phyloP scores from a whole-genome alignment of 2,888 invertebrate genomes.

The Lepidocyrtinus sp. region DNA sequence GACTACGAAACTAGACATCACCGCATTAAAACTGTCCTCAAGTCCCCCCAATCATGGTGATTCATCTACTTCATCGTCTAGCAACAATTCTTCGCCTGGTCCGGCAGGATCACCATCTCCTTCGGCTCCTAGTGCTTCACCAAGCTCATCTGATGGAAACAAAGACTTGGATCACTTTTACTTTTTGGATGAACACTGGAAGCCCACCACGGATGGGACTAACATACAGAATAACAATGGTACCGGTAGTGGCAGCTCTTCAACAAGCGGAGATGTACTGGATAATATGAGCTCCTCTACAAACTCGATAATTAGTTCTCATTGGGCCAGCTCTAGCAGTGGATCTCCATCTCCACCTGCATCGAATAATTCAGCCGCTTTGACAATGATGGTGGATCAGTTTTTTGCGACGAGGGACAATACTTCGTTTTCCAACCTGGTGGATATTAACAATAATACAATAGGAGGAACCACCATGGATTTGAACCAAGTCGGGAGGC shows the following conservation, averaged over 20 bases:
- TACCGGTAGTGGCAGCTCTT: neutral
- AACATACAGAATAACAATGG: neutral
- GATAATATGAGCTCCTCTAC: neutral
- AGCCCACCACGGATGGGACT: conserved; percentile 40
- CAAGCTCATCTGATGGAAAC: conserved; percentile 34
- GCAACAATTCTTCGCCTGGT: conserved; percentile 37
- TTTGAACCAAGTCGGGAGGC: neutral
- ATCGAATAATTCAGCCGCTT: neutral
- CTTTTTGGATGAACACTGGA: conserved; percentile 68
- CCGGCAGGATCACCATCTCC: conserved; percentile 29
- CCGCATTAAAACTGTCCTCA: conserved; percentile 21
- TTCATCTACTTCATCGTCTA: conserved; percentile 16
- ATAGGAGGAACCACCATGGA: conserved; percentile 17
- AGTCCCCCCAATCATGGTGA: conserved; percentile 16
- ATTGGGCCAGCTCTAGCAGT: conserved; percentile 16
- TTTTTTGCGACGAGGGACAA: conserved; percentile 19
- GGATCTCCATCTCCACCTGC: conserved; percentile 32
- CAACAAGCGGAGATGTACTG: conserved; percentile 13
- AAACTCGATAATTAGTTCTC: no score
- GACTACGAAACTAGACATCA: conserved; percentile 21
- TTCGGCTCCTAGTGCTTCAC: conserved; percentile 6
- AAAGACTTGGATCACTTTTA: conserved; percentile 64
- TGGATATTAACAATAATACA: conserved; percentile 46
- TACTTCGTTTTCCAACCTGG: neutral
- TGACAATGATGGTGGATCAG: conserved; percentile 52